Percentiles rank a stretch among this genome's conserved stretches.
phyloP scores from a whole-genome alignment of 2,113 vertebrate genomes.

The Microcebus murinus region DNA sequence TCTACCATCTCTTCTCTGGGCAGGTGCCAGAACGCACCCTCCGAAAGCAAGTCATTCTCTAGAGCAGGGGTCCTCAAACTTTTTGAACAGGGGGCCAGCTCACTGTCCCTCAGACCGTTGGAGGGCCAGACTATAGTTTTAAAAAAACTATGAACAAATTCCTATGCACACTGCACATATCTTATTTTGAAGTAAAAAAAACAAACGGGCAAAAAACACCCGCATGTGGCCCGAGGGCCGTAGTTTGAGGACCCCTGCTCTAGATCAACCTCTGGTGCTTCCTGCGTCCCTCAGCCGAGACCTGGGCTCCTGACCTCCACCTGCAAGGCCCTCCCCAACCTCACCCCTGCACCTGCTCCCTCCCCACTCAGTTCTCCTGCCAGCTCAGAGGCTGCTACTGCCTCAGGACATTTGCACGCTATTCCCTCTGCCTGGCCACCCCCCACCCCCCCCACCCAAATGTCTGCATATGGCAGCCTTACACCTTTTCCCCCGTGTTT shows the following conservation, averaged over 20 bases:
- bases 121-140: too few relatives aligned
- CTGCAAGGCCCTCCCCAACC: neutral
- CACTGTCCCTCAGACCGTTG: too few relatives aligned
- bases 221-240: too few relatives aligned
- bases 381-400: neutral
- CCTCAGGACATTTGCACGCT: accelerated
- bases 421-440: neutral
- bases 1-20: neutral
- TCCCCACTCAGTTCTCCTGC: accelerated
- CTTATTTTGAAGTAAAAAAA: too few relatives aligned
- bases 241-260: too few relatives aligned
- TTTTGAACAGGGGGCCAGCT: too few relatives aligned
- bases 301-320: neutral
- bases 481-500: accelerated
- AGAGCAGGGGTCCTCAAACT: too few relatives aligned
- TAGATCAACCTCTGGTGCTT: accelerated
- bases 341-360: neutral
- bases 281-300: accelerated
- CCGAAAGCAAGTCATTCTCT: accelerated
- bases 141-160: too few relatives aligned
- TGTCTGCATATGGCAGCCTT: too few relatives aligned
- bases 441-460: neutral
- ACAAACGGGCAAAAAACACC: too few relatives aligned
- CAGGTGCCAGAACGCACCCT: neutral
- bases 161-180: too few relatives aligned